Base-by-base conservation (phyloP, 2,888 invertebrate genomes). In the Brachyptera risi region DNA sequence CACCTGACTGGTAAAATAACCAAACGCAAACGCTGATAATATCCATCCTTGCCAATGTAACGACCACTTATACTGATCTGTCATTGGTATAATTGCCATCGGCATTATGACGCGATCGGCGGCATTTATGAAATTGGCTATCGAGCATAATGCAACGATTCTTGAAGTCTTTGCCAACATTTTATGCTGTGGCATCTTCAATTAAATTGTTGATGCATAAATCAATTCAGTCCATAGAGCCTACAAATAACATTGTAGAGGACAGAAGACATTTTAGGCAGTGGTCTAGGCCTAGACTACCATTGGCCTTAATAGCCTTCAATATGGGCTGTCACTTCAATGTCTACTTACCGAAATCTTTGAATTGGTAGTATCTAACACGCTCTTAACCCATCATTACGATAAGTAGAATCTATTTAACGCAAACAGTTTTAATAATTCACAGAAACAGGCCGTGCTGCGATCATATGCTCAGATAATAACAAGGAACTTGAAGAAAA, bases 101-200 rank as follows among this genome's bases (percentile, higher is more conserved):
- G 88, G 88, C 88, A 88, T 88, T 58, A 88, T 84, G 4, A 88
- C 86, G 62, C 88, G 75, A 73, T 88, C 88, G 2, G 88, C 88
- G 56, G 88, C 84, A 73, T 88, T 88, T 68, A 88, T 87, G 69
- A 88, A 87, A 74, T 88, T 88, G 50, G 88, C 88, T 51, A 83
- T 75, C 23, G 86, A 85, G 72, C 87, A 88, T 66, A 88, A 73
- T 56, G 83, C 84, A 51, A 88, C 81, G 62, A 83, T 81, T 59
- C 80, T 76, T 59, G 81, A 80, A 1, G 80, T 81, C 63, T 80
- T 76, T 57, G 79, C 78, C 63, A 80, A 73, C 78, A 81, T 78
- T 42, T 62, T 66, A n/a, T 62, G 50, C 31, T 47, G 63, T n/a
- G 63, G 60, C 66, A 66, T 65, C 59, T 49, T 61, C 27, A 50